Percentiles rank a stretch among this genome's conserved stretches.
Evolutionary conservation across 1,140 invertebrate species (phyloP).

Genomic region (Spodoptera litura): DNA sequence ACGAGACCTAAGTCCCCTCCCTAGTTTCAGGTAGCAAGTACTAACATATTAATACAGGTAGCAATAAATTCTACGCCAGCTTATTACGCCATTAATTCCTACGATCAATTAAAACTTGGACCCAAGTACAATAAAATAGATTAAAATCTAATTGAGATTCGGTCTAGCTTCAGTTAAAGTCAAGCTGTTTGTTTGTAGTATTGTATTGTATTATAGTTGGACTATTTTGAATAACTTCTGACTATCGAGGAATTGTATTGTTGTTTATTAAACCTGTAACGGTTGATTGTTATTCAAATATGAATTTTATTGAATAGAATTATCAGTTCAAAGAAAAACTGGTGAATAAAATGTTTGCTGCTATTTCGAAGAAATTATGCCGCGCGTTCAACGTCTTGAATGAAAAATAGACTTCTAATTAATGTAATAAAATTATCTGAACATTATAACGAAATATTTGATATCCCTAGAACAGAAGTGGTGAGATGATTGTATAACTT

Average conservation of each 20-base stretch:
- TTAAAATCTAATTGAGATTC: constrained; percentile 30
- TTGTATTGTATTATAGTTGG: not conserved
- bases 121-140: constrained; percentile 18
- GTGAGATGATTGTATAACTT: too few relatives aligned
- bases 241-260: not conserved
- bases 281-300: not conserved
- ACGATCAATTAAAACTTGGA: constrained; percentile 39
- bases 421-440: too few relatives aligned
- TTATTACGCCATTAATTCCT: constrained; percentile 27
- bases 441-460: too few relatives aligned
- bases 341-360: too few relatives aligned
- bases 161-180: not conserved
- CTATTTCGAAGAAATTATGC: too few relatives aligned
- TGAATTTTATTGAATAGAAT: not conserved
- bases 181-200: not conserved
- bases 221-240: not conserved
- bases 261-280: not conserved
- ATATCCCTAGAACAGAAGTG: too few relatives aligned
- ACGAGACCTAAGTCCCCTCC: constrained; percentile 2
- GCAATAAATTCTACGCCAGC: constrained; percentile 3
- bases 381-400: too few relatives aligned
- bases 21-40: not conserved
- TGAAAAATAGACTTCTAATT: too few relatives aligned
- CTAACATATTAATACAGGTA: not conserved
- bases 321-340: too few relatives aligned